Evolutionary conservation across 2,113 vertebrate genomes (phyloP).

Genomic region (Mormyrus iriodes): DNA sequence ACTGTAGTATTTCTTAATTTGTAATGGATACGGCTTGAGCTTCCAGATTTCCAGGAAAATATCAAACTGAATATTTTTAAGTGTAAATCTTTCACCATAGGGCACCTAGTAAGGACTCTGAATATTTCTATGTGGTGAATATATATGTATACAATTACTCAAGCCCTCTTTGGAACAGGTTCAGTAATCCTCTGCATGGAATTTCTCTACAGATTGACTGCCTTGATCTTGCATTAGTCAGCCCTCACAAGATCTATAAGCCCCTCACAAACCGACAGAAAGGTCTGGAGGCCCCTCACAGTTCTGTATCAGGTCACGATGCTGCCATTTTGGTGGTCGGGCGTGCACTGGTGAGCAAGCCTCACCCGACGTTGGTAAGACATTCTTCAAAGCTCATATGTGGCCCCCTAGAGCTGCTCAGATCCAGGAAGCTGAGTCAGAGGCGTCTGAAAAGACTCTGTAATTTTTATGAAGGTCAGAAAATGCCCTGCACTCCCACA

Average conservation of each 20-base stretch:
- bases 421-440: conserved; percentile 23
- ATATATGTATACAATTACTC: background rate
- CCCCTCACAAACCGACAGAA: background rate
- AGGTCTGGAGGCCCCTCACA: too few relatives aligned
- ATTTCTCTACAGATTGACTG: background rate
- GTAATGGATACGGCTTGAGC: background rate
- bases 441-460: background rate
- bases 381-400: background rate
- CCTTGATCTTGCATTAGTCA: background rate
- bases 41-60: background rate
- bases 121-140: background rate
- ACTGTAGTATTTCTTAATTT: background rate
- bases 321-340: background rate
- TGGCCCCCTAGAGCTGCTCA: background rate
- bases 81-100: background rate
- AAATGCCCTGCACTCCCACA: conserved; percentile 36
- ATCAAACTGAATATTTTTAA: background rate
- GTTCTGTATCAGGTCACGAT: background rate
- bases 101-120: background rate
- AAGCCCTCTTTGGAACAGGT: background rate
- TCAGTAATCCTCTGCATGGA: background rate
- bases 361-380: background rate
- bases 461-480: conserved; percentile 33
- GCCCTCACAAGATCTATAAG: background rate
- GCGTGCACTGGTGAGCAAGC: background rate